Percentiles rank a stretch among this genome's conserved stretches.
These are phyloP conservation scores for Pandemis heparana DNA, from an alignment of 2,888 invertebrate genomes.

Conservation along the genomic window DNA sequence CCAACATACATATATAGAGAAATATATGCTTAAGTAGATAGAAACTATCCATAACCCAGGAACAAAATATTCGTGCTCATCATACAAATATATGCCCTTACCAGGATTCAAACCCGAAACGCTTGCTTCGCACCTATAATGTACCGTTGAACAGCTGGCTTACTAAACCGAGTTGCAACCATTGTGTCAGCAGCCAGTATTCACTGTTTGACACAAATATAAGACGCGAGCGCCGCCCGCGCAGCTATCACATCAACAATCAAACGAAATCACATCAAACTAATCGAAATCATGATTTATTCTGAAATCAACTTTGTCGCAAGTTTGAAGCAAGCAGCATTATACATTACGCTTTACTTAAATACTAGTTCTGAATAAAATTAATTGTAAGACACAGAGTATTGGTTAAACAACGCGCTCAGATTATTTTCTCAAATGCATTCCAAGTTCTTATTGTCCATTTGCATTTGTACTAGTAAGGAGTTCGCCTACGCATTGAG, in stretches of 20 bases:
- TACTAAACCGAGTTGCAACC: not conserved
- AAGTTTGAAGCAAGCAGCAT: not conserved
- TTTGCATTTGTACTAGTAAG: conserved; percentile 55
- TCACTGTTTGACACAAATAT: conserved; percentile 1
- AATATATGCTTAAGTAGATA: too few species aligned
- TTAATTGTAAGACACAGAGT: too few species aligned
- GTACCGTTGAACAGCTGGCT: too few species aligned
- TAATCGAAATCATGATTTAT: conserved; percentile 5
- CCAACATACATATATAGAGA: too few species aligned
- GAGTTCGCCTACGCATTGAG: conserved; percentile 58
- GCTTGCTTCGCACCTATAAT: too few species aligned
- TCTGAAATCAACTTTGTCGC: not conserved
- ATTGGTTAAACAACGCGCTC: too few species aligned
- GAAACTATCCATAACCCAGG: too few species aligned
- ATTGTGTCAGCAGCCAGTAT: not conserved
- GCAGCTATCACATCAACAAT: not conserved
- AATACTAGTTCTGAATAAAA: too few species aligned
- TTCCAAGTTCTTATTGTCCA: not conserved
- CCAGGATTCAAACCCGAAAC: too few species aligned
- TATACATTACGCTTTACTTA: not conserved
- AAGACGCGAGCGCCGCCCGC: not conserved
- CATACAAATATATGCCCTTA: too few species aligned
- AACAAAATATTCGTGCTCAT: too few species aligned
- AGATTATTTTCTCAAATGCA: not conserved
- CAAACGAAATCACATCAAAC: not conserved